Evolutionary conservation across 2,113 vertebrate genomes (phyloP).

Genomic region (Tringa solitaria): DNA sequence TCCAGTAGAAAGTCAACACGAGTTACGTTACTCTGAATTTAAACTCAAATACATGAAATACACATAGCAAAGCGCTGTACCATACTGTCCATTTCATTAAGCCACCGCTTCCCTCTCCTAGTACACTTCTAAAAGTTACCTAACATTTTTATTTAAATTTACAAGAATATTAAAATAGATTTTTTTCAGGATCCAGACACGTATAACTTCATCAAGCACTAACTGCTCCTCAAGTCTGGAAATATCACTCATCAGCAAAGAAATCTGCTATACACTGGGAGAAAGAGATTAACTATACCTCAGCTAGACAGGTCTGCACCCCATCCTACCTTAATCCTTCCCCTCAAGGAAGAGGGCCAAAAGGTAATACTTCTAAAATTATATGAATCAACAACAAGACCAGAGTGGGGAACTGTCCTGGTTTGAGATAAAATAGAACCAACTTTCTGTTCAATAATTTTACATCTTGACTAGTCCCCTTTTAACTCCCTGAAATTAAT

Average conservation of each 20-base stretch:
- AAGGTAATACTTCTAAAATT: not conserved
- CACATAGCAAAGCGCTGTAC: slow-evolving; percentile 22
- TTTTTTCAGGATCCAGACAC: not conserved
- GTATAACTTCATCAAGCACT: not conserved
- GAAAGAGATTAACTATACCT: not conserved
- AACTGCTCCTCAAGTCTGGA: not conserved
- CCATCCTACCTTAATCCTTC: not conserved
- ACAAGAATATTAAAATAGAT: not conserved
- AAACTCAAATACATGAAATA: slow-evolving; percentile 32
- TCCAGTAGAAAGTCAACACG: slow-evolving; percentile 59
- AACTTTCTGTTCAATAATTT: no score
- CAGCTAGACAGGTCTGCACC: not conserved
- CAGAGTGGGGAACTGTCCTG: not conserved
- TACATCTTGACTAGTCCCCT: no score
- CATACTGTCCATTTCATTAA: not conserved
- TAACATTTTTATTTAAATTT: not conserved
- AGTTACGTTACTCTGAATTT: slow-evolving; percentile 56
- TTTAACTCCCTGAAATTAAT: no score
- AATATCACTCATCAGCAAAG: not conserved
- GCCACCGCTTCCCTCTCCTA: not conserved
- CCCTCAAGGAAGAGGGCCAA: not conserved
- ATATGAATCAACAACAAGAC: not conserved
- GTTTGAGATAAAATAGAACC: no score
- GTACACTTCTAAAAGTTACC: not conserved
- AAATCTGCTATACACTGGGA: not conserved